phyloP scores from a whole-genome alignment of 53 echinoderm and acorn worm genomes.

The Echinometra lucunter region DNA sequence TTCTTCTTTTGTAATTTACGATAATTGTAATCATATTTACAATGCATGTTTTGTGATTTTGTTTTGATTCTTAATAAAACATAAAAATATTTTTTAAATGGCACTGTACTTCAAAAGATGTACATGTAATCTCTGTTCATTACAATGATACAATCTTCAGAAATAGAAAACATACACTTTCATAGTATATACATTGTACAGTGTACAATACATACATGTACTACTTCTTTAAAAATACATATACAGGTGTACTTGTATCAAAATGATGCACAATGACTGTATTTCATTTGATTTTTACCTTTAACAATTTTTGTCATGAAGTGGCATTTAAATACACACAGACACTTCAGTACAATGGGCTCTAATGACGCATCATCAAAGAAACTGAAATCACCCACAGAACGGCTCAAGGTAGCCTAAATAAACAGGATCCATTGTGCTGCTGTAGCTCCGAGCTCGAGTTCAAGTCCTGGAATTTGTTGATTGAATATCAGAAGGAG shows the following conservation, averaged over 20 bases:
- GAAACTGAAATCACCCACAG: constrained; percentile 28
- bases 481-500: constrained; percentile 45
- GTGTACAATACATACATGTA: too few species aligned
- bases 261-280: background rate
- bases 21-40: too few species aligned
- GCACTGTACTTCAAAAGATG: background rate
- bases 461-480: constrained; percentile 29
- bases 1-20: too few species aligned
- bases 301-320: background rate
- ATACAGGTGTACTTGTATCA: background rate
- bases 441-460: background rate
- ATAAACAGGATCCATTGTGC: constrained; percentile 35
- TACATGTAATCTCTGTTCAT: background rate
- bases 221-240: too few species aligned
- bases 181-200: too few species aligned
- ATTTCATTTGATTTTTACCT: background rate
- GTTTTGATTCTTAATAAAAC: too few species aligned
- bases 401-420: constrained; percentile 47
- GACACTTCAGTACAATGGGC: background rate
- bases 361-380: background rate
- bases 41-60: too few species aligned
- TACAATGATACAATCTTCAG: background rate
- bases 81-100: too few species aligned
- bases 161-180: too few species aligned
- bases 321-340: too few species aligned